These are phyloP conservation scores for Chymomyza costata DNA, from an alignment of 1,140 invertebrate genomes.

Conservation along the genomic window DNA sequence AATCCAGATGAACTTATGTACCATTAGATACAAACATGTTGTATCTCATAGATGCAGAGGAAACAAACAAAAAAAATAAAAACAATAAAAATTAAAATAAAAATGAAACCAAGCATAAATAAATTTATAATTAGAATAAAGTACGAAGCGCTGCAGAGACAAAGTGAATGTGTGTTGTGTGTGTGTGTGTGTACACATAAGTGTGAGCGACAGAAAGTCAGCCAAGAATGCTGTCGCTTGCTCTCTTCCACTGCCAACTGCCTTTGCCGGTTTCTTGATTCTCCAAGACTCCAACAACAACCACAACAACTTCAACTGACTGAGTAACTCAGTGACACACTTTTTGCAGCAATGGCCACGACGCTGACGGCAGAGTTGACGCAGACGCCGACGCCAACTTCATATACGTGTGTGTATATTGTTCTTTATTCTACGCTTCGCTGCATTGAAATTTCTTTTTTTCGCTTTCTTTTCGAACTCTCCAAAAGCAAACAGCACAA, in stretches of 20 bases:
- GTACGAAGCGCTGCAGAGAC: constrained; percentile 9
- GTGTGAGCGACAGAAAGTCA: no score
- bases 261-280: no score
- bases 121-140: constrained; percentile 37
- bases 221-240: no score
- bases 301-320: background rate
- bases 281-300: no score
- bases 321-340: constrained; percentile 2
- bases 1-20: constrained; percentile 67
- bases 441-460: constrained; percentile 70
- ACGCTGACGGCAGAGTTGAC: background rate
- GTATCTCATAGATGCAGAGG: no score
- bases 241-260: no score
- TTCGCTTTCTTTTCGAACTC: constrained; percentile 70
- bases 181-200: constrained; percentile 17
- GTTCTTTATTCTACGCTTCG: constrained; percentile 64
- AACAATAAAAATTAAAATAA: background rate
- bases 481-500: constrained; percentile 28
- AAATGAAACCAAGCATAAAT: constrained; percentile 21
- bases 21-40: constrained; percentile 46
- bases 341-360: background rate
- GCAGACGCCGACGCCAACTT: background rate
- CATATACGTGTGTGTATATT: background rate
- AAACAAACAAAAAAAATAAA: constrained; percentile 4
- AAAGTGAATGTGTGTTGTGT: constrained; percentile 9